Evolutionary conservation across 1,140 invertebrate genomes (phyloP).

Genomic region (Heliothis subflexa): DNA sequence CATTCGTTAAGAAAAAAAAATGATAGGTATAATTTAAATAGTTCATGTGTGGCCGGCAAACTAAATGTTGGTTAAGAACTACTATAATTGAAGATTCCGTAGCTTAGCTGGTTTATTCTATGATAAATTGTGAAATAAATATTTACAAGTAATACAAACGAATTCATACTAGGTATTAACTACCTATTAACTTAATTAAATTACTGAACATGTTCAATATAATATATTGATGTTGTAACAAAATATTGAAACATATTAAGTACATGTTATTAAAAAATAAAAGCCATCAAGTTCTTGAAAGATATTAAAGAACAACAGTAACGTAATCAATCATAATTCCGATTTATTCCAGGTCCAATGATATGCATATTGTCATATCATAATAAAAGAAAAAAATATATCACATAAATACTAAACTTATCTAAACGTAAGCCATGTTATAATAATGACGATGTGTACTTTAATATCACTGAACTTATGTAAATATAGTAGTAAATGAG

Average conservation of each 20-base stretch:
- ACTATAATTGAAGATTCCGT: background rate
- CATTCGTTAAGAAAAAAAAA: background rate
- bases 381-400: conserved; percentile 30
- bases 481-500: conserved; percentile 50
- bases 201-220: too few relatives aligned
- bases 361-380: background rate
- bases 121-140: background rate
- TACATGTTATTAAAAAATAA: too few relatives aligned
- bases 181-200: too few relatives aligned
- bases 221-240: too few relatives aligned
- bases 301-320: background rate
- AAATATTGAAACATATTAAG: too few relatives aligned
- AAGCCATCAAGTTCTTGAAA: background rate
- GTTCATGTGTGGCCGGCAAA: conserved; percentile 19
- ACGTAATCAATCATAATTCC: background rate
- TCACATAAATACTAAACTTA: conserved; percentile 1
- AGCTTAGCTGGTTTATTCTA: conserved; percentile 3
- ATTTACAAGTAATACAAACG: background rate
- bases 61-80: conserved; percentile 18
- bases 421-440: conserved; percentile 26
- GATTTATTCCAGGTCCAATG: conserved; percentile 33
- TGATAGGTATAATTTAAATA: conserved; percentile 5
- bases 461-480: conserved; percentile 44
- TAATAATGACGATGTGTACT: conserved; percentile 31
- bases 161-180: too few relatives aligned